Evolutionary conservation across 2,888 invertebrate species (phyloP), one percentile per base, ranked within the genome.

Genomic region (Lycophotia porphyrea): DNA sequence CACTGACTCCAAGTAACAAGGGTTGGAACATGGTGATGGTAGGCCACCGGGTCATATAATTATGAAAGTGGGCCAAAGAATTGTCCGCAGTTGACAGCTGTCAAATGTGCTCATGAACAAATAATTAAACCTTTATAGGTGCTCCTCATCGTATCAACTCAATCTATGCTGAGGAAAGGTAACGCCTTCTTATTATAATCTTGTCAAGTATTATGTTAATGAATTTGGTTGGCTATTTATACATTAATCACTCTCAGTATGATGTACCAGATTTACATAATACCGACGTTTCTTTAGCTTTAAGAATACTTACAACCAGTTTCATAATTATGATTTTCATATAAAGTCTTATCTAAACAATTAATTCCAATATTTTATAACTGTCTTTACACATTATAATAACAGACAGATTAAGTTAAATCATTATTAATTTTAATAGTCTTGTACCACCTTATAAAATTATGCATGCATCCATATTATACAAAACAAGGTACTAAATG

Each of bases 351-450:
- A 52, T 21, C 18, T 13, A n/a, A 44, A 27, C 63, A 52, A 18
- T 21, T 55, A 55, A 71, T 11, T 39, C 9, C 13, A 63, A 55
- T 63, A 47, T 15, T 27, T 69, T 55, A 74, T 71, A 24, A 76
- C 47, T 34, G 4, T 39, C 52, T 80, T 63, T 27, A 74, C 73
- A 44, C 27, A 74, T 47, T 47, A n/a, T 11, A 42, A 42, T 47
- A 80, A 52, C 39, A 66, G 5, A 47, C 2, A 18, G 24, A 49
- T 47, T 15, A 24, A 66, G 13, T 47, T 47, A 44, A 72, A 52
- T 24, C 5, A 80, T 34, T 24, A 21, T 68, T 18, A 49, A 42
- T 67, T 80, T 80, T 47, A 75, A 73, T 63, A 39, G 24, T 66
- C 27, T 42, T 13, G 34, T 27, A 58, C 64, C 15, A 42, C 2